Conservation (phyloP, 2,113 vertebrate species). For the Rutilus rutilus region DNA sequence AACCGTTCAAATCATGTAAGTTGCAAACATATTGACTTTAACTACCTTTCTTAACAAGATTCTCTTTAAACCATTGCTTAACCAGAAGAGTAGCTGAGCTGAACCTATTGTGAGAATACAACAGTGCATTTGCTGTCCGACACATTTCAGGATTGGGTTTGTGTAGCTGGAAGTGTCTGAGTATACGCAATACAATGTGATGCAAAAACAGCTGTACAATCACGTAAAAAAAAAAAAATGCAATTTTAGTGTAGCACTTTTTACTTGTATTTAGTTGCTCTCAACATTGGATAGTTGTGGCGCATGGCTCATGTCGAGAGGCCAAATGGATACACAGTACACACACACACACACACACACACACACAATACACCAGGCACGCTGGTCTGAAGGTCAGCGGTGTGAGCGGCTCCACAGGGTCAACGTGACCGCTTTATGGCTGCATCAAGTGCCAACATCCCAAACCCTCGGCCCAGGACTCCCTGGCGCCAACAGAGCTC, state of each 20-base stretch:
- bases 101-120: not conserved
- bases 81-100: not conserved
- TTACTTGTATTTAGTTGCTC: not conserved
- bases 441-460: conserved; percentile 21
- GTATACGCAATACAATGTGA: not conserved
- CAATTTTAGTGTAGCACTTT: not conserved
- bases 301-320: not conserved
- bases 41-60: not conserved
- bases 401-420: not conserved
- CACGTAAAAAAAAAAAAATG: not conserved
- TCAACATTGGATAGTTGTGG: not conserved
- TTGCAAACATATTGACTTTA: not conserved
- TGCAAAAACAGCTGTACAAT: not conserved
- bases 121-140: too few species aligned
- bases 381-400: conserved; percentile 18
- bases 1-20: not conserved
- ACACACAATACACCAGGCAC: not conserved
- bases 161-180: not conserved
- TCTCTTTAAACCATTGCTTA: not conserved
- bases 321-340: not conserved
- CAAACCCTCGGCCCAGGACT: not conserved
- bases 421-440: conserved; percentile 7
- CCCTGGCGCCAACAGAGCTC: conserved; percentile 1
- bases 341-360: not conserved
- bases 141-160: not conserved